Conservation (phyloP, 2,888 invertebrate genomes). For the Xestia rhomboidea region DNA sequence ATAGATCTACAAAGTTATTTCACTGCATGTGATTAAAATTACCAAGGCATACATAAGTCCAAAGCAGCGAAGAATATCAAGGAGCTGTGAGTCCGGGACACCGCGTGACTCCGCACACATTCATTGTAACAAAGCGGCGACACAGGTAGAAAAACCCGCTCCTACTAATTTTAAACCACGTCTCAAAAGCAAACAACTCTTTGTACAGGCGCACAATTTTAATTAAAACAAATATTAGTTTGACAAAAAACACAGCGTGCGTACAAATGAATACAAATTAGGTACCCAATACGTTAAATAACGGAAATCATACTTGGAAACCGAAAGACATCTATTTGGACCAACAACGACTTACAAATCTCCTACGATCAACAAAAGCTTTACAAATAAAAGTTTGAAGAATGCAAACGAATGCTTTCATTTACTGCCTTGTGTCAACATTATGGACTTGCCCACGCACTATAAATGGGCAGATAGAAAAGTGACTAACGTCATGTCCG, state of each 20-base stretch:
- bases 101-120: slow-evolving; percentile 86
- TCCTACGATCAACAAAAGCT: slow-evolving; percentile 73
- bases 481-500: slow-evolving; percentile 71
- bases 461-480: slow-evolving; percentile 71
- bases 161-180: slow-evolving; percentile 79
- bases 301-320: slow-evolving; percentile 72
- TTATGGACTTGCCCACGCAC: slow-evolving; percentile 70
- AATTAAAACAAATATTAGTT: slow-evolving; percentile 81
- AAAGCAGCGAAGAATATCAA: slow-evolving; percentile 78
- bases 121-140: slow-evolving; percentile 80
- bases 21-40: slow-evolving; percentile 68
- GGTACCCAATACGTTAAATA: slow-evolving; percentile 69
- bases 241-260: slow-evolving; percentile 65
- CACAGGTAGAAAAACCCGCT: slow-evolving; percentile 85
- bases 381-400: slow-evolving; percentile 73
- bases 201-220: slow-evolving; percentile 78
- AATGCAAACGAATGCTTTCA: slow-evolving; percentile 71
- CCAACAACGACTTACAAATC: slow-evolving; percentile 73
- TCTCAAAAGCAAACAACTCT: slow-evolving; percentile 79
- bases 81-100: slow-evolving; percentile 77
- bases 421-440: slow-evolving; percentile 71
- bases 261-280: slow-evolving; percentile 71
- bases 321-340: slow-evolving; percentile 72
- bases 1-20: slow-evolving; percentile 60
- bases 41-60: slow-evolving; percentile 75